Base-by-base conservation (phyloP, 1,140 invertebrate species). In the Aphelinus certus region DNA sequence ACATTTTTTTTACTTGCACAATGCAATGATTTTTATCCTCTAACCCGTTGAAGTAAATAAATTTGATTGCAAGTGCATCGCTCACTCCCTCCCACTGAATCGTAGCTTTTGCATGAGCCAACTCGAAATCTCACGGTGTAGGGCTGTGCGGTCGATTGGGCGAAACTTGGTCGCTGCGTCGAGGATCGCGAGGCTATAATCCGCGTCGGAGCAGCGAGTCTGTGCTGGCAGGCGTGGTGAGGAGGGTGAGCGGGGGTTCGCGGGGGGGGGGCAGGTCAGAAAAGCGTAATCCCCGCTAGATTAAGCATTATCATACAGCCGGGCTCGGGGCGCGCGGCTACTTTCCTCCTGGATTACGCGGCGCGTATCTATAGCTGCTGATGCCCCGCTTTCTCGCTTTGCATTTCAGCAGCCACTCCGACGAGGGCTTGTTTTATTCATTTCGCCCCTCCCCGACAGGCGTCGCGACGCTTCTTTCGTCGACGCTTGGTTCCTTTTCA, bases 261-360 rank as follows among this genome's bases (percentile, higher is more conserved):
- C 66, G 7, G 7, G n/a, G 2, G n/a, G n/a, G n/a, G 0, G 47
- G 3, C 46, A 10, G 53, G 66, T 58, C 66, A 79, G 73, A 77
- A 79, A 76, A 74, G 75, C 78, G 75, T 79, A 79, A 79, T 79
- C 75, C 75, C 70, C 69, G 43, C 76, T 61, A 71, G 75, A 81
- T 80, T 79, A 78, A 75, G 77, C 66, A 81, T 81, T 81, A 81
- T 80, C 77, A 74, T 26, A 26, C 26, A 26, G 26, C 26, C 26
- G 26, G 26, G 26, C 26, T 26, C 26, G 26, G 26, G 26, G 26
- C 26, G 73, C 65, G 67, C 66, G 69, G 74, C 66, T 53, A 77
- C 51, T 53, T 77, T 78, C 77, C 65, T 69, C 76, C 56, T 47
- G 74, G 74, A 77, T 76, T 77, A 77, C 75, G 53, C 57, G 46